Percentiles rank a stretch among this genome's conserved stretches.
phyloP scores from a whole-genome alignment of 2,888 invertebrate species.

The Timema cristinae region DNA sequence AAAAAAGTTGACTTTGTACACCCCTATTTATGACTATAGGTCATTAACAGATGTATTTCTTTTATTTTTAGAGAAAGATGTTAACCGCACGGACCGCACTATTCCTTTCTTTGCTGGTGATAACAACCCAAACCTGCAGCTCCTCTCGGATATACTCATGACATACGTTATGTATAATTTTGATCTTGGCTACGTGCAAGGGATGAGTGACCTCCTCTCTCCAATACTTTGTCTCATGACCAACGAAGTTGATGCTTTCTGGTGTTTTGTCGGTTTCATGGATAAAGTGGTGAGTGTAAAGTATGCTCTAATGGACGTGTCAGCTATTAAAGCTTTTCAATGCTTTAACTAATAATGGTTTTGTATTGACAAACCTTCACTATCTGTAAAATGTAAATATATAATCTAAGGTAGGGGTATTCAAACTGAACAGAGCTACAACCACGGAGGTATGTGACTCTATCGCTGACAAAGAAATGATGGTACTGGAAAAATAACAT shows the following conservation, averaged over 20 bases:
- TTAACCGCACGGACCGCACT: constrained; percentile 89
- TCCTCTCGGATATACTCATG: constrained; percentile 90
- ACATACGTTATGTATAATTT: constrained; percentile 99
- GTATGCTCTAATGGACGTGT: neutral
- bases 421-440: no score
- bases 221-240: constrained; percentile 85
- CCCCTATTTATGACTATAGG: neutral
- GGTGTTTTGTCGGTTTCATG: constrained; percentile 99
- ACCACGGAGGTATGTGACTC: no score
- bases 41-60: neutral
- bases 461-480: no score
- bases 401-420: no score
- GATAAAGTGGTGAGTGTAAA: constrained; percentile 73
- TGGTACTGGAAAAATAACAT: no score
- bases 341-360: neutral
- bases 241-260: constrained; percentile 95
- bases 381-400: no score
- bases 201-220: constrained; percentile 96
- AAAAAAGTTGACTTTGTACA: neutral
- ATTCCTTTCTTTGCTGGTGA: constrained; percentile 91
- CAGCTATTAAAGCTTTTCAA: constrained; percentile 23
- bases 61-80: constrained; percentile 81
- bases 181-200: constrained; percentile 93
- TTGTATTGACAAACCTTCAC: no score
- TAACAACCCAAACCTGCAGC: constrained; percentile 79